phyloP scores from a whole-genome alignment of 2,888 invertebrate genomes.

The Eupithecia subumbrata region DNA sequence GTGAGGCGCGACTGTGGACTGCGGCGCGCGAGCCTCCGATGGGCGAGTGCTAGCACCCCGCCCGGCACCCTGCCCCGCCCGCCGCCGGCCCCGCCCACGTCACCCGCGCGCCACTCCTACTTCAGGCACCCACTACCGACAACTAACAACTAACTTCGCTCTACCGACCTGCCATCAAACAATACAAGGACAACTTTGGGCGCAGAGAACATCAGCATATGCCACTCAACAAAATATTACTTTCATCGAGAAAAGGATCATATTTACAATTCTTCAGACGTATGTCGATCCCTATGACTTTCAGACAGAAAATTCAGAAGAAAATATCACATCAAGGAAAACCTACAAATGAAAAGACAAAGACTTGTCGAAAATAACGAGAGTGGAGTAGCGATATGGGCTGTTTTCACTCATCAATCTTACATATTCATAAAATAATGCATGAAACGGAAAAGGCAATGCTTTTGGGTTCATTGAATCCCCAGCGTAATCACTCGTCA shows the following conservation, averaged over 20 bases:
- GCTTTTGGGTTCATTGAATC: constrained; percentile 51
- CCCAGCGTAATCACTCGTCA: constrained; percentile 67
- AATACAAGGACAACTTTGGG: not conserved
- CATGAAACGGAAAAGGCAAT: constrained; percentile 29
- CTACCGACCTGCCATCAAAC: constrained; percentile 21
- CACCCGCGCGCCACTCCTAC: constrained; percentile 53
- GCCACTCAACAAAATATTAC: not conserved
- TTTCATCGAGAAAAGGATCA: not conserved
- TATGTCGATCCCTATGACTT: not conserved
- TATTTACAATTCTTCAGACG: not conserved
- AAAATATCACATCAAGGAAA: not conserved
- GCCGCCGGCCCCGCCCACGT: constrained; percentile 68
- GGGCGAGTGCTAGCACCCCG: constrained; percentile 70
- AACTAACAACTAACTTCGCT: constrained; percentile 28
- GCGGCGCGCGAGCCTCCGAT: constrained; percentile 60
- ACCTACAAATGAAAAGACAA: not conserved
- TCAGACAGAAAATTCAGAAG: not conserved
- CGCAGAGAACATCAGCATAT: not conserved
- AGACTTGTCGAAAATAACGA: not conserved
- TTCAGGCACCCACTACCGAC: constrained; percentile 63
- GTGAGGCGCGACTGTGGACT: constrained; percentile 72
- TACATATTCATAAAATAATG: constrained; percentile 25
- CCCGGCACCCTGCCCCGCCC: constrained; percentile 78
- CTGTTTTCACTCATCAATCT: constrained; percentile 28
- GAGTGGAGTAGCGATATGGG: not conserved